These are phyloP conservation scores for Belgica antarctica DNA, from an alignment of 2,888 invertebrate genomes.

Conservation along the genomic window DNA sequence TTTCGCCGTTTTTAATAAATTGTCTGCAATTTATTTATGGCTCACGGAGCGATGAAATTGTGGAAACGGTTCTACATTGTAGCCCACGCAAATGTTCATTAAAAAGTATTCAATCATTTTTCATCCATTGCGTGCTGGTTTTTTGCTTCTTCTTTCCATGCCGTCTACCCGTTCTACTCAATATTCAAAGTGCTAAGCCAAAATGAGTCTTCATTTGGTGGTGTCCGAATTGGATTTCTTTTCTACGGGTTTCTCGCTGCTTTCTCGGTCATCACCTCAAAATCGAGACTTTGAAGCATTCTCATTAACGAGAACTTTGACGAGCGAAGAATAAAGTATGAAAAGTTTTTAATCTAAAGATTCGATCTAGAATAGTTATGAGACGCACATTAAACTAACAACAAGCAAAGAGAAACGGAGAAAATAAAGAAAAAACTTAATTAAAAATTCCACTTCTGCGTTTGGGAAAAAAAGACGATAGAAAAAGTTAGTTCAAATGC, in stretches of 20 bases:
- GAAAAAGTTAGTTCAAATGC: too few species aligned
- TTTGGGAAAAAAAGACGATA: too few species aligned
- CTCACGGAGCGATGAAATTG: slow-evolving; percentile 8
- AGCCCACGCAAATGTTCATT: slow-evolving; percentile 36
- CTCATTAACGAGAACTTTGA: background rate
- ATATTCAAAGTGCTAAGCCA: slow-evolving; percentile 15
- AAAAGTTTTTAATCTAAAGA: background rate
- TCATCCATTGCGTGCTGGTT: background rate
- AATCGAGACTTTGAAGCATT: background rate
- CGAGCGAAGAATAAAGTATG: background rate
- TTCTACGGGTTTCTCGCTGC: background rate
- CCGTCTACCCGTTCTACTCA: background rate
- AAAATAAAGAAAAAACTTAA: slow-evolving; percentile 22
- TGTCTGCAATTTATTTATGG: slow-evolving; percentile 19
- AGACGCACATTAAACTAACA: background rate
- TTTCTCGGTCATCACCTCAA: slow-evolving; percentile 27
- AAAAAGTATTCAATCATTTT: slow-evolving; percentile 30
- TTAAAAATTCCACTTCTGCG: slow-evolving; percentile 30
- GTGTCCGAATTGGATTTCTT: background rate
- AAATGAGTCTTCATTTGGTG: slow-evolving; percentile 9
- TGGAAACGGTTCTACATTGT: slow-evolving; percentile 25
- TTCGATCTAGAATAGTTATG: slow-evolving; percentile 32
- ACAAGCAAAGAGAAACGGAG: background rate
- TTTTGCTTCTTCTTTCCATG: background rate
- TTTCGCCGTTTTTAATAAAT: slow-evolving; percentile 12